Evolutionary conservation across 2,888 invertebrate species (phyloP).

Genomic region (Chaitophorus viminalis): DNA sequence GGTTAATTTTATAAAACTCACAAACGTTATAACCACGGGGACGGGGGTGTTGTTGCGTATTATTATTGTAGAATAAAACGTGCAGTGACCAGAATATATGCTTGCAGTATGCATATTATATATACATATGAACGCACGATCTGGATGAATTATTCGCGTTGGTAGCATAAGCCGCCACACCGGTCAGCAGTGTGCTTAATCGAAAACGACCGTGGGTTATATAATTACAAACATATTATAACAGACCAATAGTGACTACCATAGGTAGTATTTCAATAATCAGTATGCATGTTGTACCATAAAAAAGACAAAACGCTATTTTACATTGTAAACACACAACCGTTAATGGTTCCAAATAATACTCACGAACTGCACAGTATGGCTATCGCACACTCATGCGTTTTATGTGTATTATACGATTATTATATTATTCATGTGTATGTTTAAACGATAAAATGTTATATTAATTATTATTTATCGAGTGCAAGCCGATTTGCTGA

Average conservation of each 20-base stretch:
- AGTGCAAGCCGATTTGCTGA: not conserved
- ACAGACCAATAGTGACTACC: not conserved
- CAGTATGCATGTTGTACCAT: not conserved
- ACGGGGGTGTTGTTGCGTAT: not conserved
- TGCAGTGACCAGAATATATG: not conserved
- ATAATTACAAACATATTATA: constrained; percentile 15
- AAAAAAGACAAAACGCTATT: constrained; percentile 9
- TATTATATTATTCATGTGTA: no score
- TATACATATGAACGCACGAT: not conserved
- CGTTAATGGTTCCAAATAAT: not conserved
- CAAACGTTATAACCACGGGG: not conserved
- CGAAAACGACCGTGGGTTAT: constrained; percentile 20
- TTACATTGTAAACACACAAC: not conserved
- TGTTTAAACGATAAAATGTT: no score
- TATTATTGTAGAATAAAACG: not conserved
- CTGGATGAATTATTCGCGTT: constrained; percentile 9
- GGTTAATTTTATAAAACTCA: not conserved
- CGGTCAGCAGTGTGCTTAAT: constrained; percentile 16
- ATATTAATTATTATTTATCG: not conserved
- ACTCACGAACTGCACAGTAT: no score
- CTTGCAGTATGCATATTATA: not conserved
- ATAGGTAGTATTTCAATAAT: constrained; percentile 16
- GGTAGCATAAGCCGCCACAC: constrained; percentile 18
- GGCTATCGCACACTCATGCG: no score
- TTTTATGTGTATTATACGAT: no score